phyloP scores from a whole-genome alignment of 2,888 invertebrate genomes.

The Cephalotes varians region DNA sequence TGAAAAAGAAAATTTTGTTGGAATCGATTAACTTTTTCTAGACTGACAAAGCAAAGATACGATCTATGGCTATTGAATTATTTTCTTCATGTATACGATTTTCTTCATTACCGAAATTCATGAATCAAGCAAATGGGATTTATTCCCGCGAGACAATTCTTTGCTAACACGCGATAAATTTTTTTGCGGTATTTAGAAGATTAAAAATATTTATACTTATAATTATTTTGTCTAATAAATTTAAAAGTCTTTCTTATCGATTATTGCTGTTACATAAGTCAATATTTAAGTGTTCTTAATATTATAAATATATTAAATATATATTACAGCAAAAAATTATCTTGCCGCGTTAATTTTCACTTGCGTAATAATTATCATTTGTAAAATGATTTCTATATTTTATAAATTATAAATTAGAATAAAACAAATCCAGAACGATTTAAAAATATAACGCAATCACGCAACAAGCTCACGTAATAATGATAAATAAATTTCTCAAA shows the following conservation, averaged over 20 bases:
- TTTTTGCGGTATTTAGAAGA: neutral
- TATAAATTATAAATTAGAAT: neutral
- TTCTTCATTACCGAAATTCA: neutral
- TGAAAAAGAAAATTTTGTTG: neutral
- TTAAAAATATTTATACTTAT: neutral
- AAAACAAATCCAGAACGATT: neutral
- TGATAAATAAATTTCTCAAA: neutral
- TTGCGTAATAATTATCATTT: neutral
- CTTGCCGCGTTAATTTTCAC: neutral
- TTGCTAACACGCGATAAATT: neutral
- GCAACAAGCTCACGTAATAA: neutral
- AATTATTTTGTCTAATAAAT: neutral
- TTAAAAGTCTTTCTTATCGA: neutral
- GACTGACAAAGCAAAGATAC: neutral
- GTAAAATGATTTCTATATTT: neutral
- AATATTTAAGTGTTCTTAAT: neutral
- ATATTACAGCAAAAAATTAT: neutral
- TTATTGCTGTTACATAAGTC: neutral
- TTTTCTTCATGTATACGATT: neutral
- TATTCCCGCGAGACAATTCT: conserved; percentile 1
- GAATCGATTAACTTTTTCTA: neutral
- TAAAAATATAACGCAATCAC: neutral
- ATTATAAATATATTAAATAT: neutral
- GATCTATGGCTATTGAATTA: neutral
- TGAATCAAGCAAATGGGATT: neutral